Base-by-base conservation (phyloP, 2,888 invertebrate species). In the Apamea crenata region DNA sequence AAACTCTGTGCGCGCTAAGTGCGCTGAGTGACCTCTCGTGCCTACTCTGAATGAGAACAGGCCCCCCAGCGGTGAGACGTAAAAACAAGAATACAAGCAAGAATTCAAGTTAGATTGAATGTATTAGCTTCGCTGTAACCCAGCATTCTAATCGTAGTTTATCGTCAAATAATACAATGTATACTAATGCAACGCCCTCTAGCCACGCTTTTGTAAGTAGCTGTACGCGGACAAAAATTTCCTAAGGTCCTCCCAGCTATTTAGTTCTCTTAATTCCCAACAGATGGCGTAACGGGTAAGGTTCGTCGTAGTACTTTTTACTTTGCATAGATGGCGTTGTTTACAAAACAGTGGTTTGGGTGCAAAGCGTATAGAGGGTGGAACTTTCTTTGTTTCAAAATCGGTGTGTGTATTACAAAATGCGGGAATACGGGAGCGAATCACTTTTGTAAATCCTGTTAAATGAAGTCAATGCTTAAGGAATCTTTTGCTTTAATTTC, bases 241-340 rank as follows among this genome's bases (percentile, higher is more conserved):
- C 29, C 16, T 29, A 44, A 74, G 1, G 21, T 32, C 18, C 14
- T 14, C 0, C 1, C 1, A 29, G 12, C 10, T 2, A 12, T 44
- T 63, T 32, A 25, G 36, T 73, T 59, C 21, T 21, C 14, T 2
- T 16, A 16, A 21, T 5, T 1, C 2, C 1, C 25, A 72, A 29
- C 18, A 84, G 81, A 53, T 84, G 71, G 65, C 78, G 78, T 4
- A 10, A 16, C 12, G 1, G 1, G 32, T 16, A 16, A 1, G 1
- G 3, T 12, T 36, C 29, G 3, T 16, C 3, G 25, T 63, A 67
- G 16, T 65, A 36, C 8, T 21, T 1, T 16, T 14, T 0, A 29
- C 5, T 29, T 2, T 14, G 0, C 18, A 8, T 75, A 84, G 84
- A 75, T 84, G 84, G 74, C 78, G 69, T 3, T 78, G 8, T 61